Conservation (phyloP, 1,140 invertebrate genomes). For the Phymastichus coffea region DNA sequence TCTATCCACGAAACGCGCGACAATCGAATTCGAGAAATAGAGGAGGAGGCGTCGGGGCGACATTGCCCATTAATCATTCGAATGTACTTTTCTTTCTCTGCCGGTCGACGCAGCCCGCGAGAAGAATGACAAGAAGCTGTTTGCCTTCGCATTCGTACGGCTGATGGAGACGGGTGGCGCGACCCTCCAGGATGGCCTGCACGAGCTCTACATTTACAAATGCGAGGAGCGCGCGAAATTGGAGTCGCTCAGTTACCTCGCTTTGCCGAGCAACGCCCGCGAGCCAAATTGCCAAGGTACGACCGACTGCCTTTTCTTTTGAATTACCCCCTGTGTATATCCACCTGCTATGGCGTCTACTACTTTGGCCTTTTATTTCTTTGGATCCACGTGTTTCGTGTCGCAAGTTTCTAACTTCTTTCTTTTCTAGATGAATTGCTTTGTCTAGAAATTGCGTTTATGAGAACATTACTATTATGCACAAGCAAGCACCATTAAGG, state of each 20-base stretch:
- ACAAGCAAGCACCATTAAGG: no score
- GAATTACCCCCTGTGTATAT: no score
- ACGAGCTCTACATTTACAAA: conserved; percentile 90
- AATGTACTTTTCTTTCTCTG: conserved; percentile 12
- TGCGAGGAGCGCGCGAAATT: conserved; percentile 82
- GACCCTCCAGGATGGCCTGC: conserved; percentile 80
- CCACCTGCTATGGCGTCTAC: no score
- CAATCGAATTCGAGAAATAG: no score
- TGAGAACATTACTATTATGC: no score
- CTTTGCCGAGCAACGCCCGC: conserved; percentile 68
- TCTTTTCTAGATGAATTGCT: not conserved
- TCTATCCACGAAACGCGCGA: no score
- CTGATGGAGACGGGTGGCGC: conserved; percentile 89
- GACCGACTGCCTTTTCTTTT: no score
- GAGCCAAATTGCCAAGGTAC: conserved; percentile 56
- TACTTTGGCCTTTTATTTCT: no score
- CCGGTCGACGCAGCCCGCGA: conserved; percentile 72
- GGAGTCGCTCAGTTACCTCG: conserved; percentile 71
- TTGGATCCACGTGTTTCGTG: not conserved
- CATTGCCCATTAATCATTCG: conserved; percentile 4
- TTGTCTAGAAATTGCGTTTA: no score
- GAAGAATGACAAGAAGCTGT: conserved; percentile 87
- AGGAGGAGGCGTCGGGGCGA: no score
- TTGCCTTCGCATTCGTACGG: conserved; percentile 88
- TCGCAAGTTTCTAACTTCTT: not conserved